Conservation (phyloP, 2,797 vertebrate species). For the Benthosema pterotum region DNA sequence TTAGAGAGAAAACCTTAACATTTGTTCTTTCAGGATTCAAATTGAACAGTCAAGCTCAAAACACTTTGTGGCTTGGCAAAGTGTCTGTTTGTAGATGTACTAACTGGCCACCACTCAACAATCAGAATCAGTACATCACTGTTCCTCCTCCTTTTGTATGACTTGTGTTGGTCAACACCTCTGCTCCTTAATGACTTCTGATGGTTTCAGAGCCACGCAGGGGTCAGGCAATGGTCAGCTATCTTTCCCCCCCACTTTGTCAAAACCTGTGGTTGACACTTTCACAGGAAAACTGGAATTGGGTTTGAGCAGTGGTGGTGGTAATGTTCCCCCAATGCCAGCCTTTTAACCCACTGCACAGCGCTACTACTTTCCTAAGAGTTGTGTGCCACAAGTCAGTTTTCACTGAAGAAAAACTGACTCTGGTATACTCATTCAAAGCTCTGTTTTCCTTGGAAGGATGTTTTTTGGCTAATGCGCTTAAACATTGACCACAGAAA, state of each 20-base stretch:
- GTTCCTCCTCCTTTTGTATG: conserved; percentile 52
- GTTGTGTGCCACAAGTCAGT: conserved; percentile 6
- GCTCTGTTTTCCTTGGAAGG: neutral
- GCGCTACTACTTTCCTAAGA: conserved; percentile 33
- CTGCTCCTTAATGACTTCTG: conserved; percentile 55
- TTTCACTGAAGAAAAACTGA: neutral
- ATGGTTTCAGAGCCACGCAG: conserved; percentile 36
- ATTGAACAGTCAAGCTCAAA: too few species aligned
- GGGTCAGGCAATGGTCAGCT: conserved; percentile 49
- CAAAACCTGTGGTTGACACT: neutral
- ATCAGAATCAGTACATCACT: conserved; percentile 67
- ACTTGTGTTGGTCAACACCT: conserved; percentile 49
- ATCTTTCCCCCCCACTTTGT: conserved; percentile 26
- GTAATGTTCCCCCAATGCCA: conserved; percentile 33
- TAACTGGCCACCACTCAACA: conserved; percentile 71
- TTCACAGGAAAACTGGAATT: conserved; percentile 8
- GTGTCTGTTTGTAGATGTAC: conserved; percentile 29
- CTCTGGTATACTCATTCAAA: neutral
- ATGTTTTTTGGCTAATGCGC: conserved; percentile 22
- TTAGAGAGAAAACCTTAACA: too few species aligned
- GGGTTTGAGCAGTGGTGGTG: conserved; percentile 8
- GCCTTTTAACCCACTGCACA: conserved; percentile 17
- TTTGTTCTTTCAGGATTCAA: too few species aligned
- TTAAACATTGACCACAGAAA: conserved; percentile 37
- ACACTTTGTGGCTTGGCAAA: conserved; percentile 77